Percentiles rank a stretch among this genome's conserved stretches.
Evolutionary conservation across 2,888 invertebrate species (phyloP).

Genomic region (Cryptops parisi): DNA sequence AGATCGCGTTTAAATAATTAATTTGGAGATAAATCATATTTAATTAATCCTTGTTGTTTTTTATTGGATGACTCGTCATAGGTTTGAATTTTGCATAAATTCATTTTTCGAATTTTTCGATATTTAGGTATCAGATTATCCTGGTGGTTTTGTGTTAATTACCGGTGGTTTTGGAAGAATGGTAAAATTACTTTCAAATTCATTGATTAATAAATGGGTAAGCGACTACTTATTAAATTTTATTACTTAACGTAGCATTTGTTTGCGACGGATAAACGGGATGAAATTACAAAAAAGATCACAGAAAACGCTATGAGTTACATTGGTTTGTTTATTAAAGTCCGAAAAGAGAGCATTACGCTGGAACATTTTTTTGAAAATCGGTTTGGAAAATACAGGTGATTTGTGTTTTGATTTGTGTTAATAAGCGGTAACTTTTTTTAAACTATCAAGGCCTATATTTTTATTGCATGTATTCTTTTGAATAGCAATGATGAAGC

Average conservation of each 20-base stretch:
- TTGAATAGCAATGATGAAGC: constrained; percentile 75
- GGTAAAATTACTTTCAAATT: constrained; percentile 29
- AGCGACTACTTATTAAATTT: background rate
- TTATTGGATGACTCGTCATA: too few species aligned
- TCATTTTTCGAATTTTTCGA: too few species aligned
- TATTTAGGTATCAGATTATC: constrained; percentile 66
- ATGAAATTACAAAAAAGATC: constrained; percentile 73
- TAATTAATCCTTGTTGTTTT: background rate
- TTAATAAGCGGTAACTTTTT: background rate
- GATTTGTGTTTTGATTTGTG: constrained; percentile 1
- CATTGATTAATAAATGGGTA: background rate
- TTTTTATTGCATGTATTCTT: too few species aligned
- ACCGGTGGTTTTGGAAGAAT: constrained; percentile 81
- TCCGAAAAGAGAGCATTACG: constrained; percentile 64
- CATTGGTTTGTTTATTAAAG: constrained; percentile 68
- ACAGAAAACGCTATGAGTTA: constrained; percentile 64
- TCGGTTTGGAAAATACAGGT: constrained; percentile 86
- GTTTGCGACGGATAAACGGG: constrained; percentile 70
- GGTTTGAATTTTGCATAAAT: too few species aligned
- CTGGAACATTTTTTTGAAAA: constrained; percentile 73
- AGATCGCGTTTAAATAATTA: too few species aligned
- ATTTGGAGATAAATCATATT: too few species aligned
- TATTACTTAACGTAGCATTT: constrained; percentile 45
- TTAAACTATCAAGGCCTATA: too few species aligned
- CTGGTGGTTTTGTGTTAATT: constrained; percentile 84